Base-by-base conservation (phyloP, 2,113 vertebrate genomes). In the Indri indri region DNA sequence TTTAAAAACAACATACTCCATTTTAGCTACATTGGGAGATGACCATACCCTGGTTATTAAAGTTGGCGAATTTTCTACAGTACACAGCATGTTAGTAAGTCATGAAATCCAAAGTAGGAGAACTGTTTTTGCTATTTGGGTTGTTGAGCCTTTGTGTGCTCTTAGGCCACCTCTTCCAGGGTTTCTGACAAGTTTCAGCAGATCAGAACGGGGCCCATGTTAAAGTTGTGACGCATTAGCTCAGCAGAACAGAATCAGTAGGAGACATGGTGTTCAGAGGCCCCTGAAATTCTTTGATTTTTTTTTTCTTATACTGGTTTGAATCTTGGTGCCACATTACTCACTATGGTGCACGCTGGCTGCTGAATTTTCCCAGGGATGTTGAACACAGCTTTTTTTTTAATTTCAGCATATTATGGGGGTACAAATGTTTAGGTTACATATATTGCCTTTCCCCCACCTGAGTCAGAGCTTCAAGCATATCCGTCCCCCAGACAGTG, bases 341-440 rank as follows among this genome's bases (percentile, higher is more conserved):
- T 96, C 80, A 85, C 65, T 77, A 42, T 73, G 65, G 8, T 52
- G 77, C 61, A 84, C 71, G 9, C 97, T 95, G 96, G 61, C 89
- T 7, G 11, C 86, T 30, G 87, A 97, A 87, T 88, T 97, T 96
- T 83, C 86, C 97, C 91, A 40, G 82, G 82, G 71, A 71, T 86
- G 18, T 4, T 34, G 66, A 76, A 45, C 34, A 81, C 88, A 97
- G 90, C 73, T 92, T 94, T 95, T 91, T 52, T 52, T 18, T 17
- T 54, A 54, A 54, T 54, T 54, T 54, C 52, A 54, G 17, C 52
- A 18, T 54, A 54, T 54, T 54, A 54, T 1, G 5, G 17, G 47
- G 17, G 5, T 54, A 54, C 17, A 54, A 54, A 54, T 54, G 17
- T 54, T 54, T 54, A 54, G 52, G 52, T 6, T 54, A 54, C 17